These are phyloP conservation scores for Cirrhinus mrigala DNA, from an alignment of 2,797 vertebrate genomes.

Conservation along the genomic window DNA sequence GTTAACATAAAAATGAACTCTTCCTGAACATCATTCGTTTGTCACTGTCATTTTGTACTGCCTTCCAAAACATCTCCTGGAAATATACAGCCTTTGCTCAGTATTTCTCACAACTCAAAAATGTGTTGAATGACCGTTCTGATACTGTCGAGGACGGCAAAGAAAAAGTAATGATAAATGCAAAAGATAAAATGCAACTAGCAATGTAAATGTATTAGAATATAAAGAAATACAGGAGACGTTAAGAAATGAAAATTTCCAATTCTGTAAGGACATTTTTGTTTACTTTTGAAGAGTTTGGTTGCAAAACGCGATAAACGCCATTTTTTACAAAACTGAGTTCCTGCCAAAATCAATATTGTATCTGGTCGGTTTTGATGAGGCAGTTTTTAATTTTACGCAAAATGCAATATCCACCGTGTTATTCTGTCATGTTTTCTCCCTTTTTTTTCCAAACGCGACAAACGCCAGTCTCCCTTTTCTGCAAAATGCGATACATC, in stretches of 20 bases:
- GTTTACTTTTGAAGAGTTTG: too few relatives aligned
- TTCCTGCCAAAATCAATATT: too few relatives aligned
- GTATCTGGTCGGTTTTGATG: too few relatives aligned
- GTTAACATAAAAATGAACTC: conserved; percentile 60
- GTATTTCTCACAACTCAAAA: not conserved
- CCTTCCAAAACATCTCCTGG: conserved; percentile 18
- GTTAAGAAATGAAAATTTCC: not conserved
- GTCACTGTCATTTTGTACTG: conserved; percentile 50
- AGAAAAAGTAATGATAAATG: not conserved
- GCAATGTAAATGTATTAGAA: not conserved
- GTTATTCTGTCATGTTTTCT: too few relatives aligned
- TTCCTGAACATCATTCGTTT: conserved; percentile 48
- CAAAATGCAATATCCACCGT: too few relatives aligned
- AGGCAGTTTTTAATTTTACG: too few relatives aligned
- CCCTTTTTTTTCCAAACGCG: too few relatives aligned
- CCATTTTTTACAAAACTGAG: too few relatives aligned
- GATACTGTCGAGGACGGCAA: not conserved
- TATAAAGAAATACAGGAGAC: not conserved
- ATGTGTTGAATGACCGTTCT: not conserved
- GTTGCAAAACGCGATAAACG: too few relatives aligned
- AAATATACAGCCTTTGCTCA: not conserved
- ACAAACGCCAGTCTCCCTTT: too few relatives aligned
- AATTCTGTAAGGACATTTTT: not conserved
- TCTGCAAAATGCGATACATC: too few relatives aligned
- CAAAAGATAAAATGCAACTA: not conserved